phyloP scores from a whole-genome alignment of 2,113 vertebrate genomes.

The Sinosuthora webbiana region DNA sequence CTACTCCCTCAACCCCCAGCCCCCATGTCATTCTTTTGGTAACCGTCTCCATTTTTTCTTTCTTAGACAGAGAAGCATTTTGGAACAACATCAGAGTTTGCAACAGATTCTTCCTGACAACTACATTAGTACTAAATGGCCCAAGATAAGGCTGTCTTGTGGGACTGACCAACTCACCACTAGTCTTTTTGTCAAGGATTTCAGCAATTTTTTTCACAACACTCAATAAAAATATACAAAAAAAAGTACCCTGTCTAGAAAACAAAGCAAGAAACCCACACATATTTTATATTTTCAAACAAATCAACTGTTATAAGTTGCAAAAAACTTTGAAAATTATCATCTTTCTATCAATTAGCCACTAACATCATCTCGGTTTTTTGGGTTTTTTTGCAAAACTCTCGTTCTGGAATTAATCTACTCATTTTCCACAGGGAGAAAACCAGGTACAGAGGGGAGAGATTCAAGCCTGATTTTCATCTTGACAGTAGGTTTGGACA shows the following conservation, averaged over 20 bases:
- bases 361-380: background rate
- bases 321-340: background rate
- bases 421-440: background rate
- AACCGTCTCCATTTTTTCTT: background rate
- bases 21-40: background rate
- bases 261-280: rapidly evolving
- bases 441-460: background rate
- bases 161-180: background rate
- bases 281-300: background rate
- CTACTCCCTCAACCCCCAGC: background rate
- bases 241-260: background rate
- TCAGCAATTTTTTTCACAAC: background rate
- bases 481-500: background rate
- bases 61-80: background rate
- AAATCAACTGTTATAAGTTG: background rate
- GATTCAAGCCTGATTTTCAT: background rate
- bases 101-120: slow-evolving; percentile 11
- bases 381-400: background rate
- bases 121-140: slow-evolving; percentile 25
- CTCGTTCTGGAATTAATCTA: background rate
- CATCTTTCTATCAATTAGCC: background rate
- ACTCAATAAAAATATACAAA: background rate
- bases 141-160: background rate
- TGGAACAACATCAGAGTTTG: background rate
- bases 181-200: background rate